A percentile compares a stretch with the other conserved stretches of the same genome.
phyloP scores from a whole-genome alignment of 2,888 invertebrate species.

The Chloroclysta siterata region DNA sequence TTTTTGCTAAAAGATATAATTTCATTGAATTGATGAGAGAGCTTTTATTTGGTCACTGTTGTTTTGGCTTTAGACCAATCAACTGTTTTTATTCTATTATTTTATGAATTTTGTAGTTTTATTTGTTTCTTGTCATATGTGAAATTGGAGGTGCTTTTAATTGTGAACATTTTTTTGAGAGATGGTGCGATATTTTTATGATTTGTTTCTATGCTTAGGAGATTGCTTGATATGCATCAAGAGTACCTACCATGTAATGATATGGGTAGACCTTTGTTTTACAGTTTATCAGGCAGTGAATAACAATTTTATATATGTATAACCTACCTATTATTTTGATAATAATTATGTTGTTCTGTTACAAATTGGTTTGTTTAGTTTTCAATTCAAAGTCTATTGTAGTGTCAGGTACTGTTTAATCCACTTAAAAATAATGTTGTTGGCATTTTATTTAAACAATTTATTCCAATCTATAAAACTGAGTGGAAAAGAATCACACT shows the following conservation, averaged over 20 bases:
- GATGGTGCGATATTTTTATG: slow-evolving; percentile 71
- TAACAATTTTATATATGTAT: neutral
- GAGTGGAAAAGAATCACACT: slow-evolving; percentile 66
- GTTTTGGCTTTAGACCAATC: neutral
- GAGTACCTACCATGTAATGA: slow-evolving; percentile 20
- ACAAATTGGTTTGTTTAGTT: neutral
- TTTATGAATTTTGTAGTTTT: slow-evolving; percentile 24
- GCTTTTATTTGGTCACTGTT: neutral
- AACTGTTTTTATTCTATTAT: slow-evolving; percentile 26
- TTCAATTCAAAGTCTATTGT: neutral
- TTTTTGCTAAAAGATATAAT: neutral
- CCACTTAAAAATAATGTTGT: slow-evolving; percentile 51
- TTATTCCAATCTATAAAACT: slow-evolving; percentile 74
- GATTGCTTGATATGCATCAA: slow-evolving; percentile 25
- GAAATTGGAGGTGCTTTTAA: slow-evolving; percentile 73
- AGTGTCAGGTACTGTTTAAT: slow-evolving; percentile 52
- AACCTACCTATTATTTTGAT: slow-evolving; percentile 1
- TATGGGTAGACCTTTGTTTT: slow-evolving; percentile 9
- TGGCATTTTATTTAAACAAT: slow-evolving; percentile 77
- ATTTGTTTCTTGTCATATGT: slow-evolving; percentile 61
- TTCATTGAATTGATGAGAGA: slow-evolving; percentile 7
- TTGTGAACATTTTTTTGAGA: slow-evolving; percentile 54
- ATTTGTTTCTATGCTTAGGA: slow-evolving; percentile 54
- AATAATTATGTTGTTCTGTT: neutral
- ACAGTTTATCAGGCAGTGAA: slow-evolving; percentile 37